A percentile compares a stretch with the other conserved stretches of the same genome.
Evolutionary conservation across 2,888 invertebrate genomes (phyloP).

Genomic region (Didymodactylos carnosus): DNA sequence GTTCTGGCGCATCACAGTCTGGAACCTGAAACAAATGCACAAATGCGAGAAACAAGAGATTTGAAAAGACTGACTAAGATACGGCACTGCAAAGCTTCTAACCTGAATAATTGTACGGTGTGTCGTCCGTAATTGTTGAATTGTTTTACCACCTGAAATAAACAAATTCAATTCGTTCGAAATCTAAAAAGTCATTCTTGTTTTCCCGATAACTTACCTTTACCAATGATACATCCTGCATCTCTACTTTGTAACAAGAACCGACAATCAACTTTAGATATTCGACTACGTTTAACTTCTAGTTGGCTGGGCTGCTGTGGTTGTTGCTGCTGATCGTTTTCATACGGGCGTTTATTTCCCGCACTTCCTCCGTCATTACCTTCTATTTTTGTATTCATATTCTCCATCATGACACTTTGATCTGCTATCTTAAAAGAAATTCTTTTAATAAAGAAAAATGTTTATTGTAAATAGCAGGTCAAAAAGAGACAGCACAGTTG

Average conservation of each 20-base stretch:
- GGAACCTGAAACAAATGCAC: conserved; percentile 99
- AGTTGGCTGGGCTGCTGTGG: background rate
- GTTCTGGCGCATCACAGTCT: conserved; percentile 99
- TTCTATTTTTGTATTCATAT: no score
- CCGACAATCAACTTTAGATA: background rate
- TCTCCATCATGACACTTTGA: no score
- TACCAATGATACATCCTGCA: background rate
- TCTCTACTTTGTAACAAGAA: background rate
- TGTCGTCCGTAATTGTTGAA: background rate
- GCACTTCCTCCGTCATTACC: background rate
- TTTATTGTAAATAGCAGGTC: no score
- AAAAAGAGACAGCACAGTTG: no score
- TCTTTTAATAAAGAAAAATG: no score
- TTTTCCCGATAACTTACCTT: background rate
- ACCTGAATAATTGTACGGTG: conserved; percentile 44
- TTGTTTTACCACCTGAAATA: background rate
- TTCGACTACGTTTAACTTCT: background rate
- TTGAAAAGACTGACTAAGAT: no score
- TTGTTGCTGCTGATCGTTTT: background rate
- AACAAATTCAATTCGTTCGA: background rate
- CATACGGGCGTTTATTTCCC: background rate
- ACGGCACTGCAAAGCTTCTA: no score
- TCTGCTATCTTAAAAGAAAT: no score
- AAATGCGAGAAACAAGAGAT: no score
- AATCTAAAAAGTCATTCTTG: background rate